A percentile compares a stretch with the other conserved stretches of the same genome.
Conservation (phyloP, 2,113 vertebrate genomes). For the Azemiops feae region DNA sequence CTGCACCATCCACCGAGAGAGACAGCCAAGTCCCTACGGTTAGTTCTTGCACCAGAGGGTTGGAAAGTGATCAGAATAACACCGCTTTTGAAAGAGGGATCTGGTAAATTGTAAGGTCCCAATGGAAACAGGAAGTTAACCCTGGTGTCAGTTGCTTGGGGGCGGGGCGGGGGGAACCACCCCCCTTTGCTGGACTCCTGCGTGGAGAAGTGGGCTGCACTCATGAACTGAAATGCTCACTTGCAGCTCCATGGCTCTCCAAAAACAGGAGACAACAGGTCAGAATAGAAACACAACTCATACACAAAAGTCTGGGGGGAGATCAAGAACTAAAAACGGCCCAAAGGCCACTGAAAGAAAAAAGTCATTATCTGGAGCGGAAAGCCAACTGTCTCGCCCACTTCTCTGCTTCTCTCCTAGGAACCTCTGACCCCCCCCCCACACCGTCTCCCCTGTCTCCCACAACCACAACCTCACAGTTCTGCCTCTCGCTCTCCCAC, state of each 20-base stretch:
- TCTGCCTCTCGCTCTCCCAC: conserved; percentile 58
- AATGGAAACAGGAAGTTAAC: not conserved
- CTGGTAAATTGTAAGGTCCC: not conserved
- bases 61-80: not conserved
- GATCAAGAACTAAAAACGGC: not conserved
- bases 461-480: not conserved
- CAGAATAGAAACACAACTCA: not conserved
- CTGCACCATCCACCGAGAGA: not conserved
- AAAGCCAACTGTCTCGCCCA: not conserved
- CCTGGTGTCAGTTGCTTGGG: not conserved
- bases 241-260: not conserved
- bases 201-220: not conserved
- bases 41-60: no score
- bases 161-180: not conserved
- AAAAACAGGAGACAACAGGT: not conserved
- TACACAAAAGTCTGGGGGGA: not conserved
- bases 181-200: not conserved
- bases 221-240: not conserved
- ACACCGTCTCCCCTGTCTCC: not conserved
- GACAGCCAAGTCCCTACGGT: not conserved
- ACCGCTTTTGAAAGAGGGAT: not conserved
- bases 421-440: not conserved
- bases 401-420: not conserved
- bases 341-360: not conserved
- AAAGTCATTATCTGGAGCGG: not conserved